Base-by-base conservation (phyloP, 2,113 vertebrate genomes). In the Cryptotis parvus region DNA sequence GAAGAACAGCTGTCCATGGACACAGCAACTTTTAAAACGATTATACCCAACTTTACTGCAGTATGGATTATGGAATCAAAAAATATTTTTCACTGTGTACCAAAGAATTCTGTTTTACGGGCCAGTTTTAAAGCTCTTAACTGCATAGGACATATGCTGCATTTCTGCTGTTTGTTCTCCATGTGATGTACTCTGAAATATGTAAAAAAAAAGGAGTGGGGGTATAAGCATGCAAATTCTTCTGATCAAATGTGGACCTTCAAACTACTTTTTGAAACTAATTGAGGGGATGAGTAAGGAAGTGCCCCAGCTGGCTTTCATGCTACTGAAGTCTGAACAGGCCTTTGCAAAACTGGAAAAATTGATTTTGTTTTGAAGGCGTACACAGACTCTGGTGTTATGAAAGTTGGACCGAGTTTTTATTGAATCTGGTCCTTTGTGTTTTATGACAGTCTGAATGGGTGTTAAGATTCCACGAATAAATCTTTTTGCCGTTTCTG, bases 1-100 rank as follows among this genome's bases (percentile, higher is more conserved):
- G 97, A 98, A 97, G 97, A 98, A 98, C 98, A 98, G 98, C 98
- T 98, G 98, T 97, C 97, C 96, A 92, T 92, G 97, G 96, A 97
- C 96, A 96, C 92, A 98, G 93, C 70, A 95, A 97, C 96, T 97
- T 98, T 96, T 94, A 96, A 98, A 97, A 97, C 91, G 96, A 98
- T 96, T 97, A 91, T 97, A 97, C 96, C 94, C 96, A 97, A 95
- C 79, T 96, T 97, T 96, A 97, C 95, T 97, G 95, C 95, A 95
- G 94, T 94, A 97, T 96, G 95, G 96, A 93, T 95, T 97, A 97
- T 91, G 94, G 94, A 97, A 93, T 96, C 68, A 92, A 96, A 96
- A 95, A 92, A 91, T 95, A 76, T 96, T 93, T 97, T 94, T 90
- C 73, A 95, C 93, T 0, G 0, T 94, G 93, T 94, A 96, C 95